Conservation (phyloP, 2,888 invertebrate species). For the Ichneumoninae sp. region DNA sequence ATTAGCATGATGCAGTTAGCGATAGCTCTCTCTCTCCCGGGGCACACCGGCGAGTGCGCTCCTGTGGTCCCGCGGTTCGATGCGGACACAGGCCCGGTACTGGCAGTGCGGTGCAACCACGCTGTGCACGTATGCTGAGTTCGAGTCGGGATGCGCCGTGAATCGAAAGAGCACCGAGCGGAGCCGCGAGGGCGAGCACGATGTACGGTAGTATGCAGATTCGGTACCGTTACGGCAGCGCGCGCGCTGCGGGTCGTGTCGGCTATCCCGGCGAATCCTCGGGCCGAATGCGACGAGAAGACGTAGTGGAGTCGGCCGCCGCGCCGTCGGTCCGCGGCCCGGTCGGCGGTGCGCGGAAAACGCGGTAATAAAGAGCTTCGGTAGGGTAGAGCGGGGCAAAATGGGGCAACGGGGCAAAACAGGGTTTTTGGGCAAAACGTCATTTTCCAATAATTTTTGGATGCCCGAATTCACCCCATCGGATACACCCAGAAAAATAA, state of each 20-base stretch:
- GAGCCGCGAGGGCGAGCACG: constrained; percentile 26
- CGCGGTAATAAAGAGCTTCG: constrained; percentile 24
- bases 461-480: too few relatives aligned
- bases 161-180: constrained; percentile 47
- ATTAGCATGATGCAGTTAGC: constrained; percentile 76
- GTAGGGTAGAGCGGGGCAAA: neutral
- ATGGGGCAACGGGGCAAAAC: too few relatives aligned
- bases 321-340: constrained; percentile 9
- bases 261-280: constrained; percentile 35
- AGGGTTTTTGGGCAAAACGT: too few relatives aligned
- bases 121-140: constrained; percentile 9
- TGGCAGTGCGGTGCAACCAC: neutral
- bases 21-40: constrained; percentile 72
- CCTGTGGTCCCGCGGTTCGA: constrained; percentile 40
- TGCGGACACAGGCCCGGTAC: neutral
- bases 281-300: constrained; percentile 34
- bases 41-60: constrained; percentile 67
- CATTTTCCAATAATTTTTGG: too few relatives aligned
- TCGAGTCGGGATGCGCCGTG: constrained; percentile 40
- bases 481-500: too few relatives aligned
- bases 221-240: constrained; percentile 78
- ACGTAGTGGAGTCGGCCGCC: constrained; percentile 24
- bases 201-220: constrained; percentile 76
- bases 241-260: constrained; percentile 24
- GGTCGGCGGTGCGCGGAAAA: neutral